Conservation (phyloP, 2,113 vertebrate species). For the Microcebus lehilahytsara region DNA sequence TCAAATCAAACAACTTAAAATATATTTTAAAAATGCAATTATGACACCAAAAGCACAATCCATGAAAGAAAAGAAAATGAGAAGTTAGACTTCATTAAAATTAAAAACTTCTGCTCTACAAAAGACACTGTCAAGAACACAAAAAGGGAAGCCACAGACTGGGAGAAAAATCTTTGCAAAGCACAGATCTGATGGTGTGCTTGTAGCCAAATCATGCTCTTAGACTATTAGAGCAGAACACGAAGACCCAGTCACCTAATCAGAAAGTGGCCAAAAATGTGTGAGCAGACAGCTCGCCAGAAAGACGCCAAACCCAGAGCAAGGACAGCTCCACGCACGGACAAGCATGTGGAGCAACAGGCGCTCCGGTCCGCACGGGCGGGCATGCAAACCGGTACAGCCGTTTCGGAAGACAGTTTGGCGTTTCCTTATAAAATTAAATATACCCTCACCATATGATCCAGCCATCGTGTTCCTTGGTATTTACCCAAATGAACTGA, state of each 20-base stretch:
- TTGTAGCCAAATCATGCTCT: not conserved
- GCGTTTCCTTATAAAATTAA: not conserved
- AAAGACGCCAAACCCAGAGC: not conserved
- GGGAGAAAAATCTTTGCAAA: not conserved
- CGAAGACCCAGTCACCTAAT: not conserved
- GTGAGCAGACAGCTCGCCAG: not conserved
- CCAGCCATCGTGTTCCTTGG: not conserved
- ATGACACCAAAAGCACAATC: not conserved
- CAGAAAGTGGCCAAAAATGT: not conserved
- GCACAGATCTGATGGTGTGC: not conserved
- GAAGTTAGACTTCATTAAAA: not conserved
- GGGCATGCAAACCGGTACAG: accelerated
- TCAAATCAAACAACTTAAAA: not conserved
- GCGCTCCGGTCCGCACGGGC: not conserved
- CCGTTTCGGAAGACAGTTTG: not conserved
- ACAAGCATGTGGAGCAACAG: not conserved
- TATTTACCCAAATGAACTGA: not conserved
- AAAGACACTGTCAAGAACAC: not conserved
- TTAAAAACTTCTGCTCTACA: not conserved
- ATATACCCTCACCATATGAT: not conserved
- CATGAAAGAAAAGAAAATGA: not conserved
- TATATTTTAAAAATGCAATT: not conserved
- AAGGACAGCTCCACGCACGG: not conserved
- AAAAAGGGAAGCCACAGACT: not conserved
- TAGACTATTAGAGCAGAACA: not conserved